Evolutionary conservation across 2,888 invertebrate species (phyloP).

Genomic region (Athalia cordata): DNA sequence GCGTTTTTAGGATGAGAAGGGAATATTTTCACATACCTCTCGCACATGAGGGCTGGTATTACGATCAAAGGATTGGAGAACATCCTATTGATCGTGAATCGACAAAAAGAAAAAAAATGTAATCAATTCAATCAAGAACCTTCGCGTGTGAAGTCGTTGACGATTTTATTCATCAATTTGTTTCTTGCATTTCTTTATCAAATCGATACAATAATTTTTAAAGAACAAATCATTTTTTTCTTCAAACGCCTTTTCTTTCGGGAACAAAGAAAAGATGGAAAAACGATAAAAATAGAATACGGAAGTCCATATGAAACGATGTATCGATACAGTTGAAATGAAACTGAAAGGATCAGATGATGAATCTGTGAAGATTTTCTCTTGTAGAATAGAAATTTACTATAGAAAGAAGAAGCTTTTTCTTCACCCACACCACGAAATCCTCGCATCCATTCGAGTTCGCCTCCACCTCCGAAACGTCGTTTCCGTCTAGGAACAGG

Average conservation of each 20-base stretch:
- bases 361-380: slow-evolving; percentile 23
- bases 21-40: neutral
- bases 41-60: neutral
- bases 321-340: neutral
- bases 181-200: too few relatives aligned
- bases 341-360: slow-evolving; percentile 31
- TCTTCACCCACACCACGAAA: slow-evolving; percentile 10
- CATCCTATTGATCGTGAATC: too few relatives aligned
- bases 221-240: too few relatives aligned
- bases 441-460: neutral
- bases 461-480: too few relatives aligned
- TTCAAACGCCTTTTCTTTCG: too few relatives aligned
- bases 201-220: too few relatives aligned
- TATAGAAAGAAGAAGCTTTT: slow-evolving; percentile 35
- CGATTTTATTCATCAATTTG: too few relatives aligned
- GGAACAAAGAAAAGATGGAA: neutral
- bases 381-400: too few relatives aligned
- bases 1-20: neutral
- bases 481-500: slow-evolving; percentile 36
- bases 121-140: too few relatives aligned
- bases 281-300: neutral
- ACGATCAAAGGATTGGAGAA: too few relatives aligned
- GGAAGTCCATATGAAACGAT: neutral
- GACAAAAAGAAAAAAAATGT: too few relatives aligned
- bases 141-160: too few relatives aligned